These are phyloP conservation scores for Porites rus DNA, from an alignment of 92 coral and sea anemone genomes.

Conservation along the genomic window DNA sequence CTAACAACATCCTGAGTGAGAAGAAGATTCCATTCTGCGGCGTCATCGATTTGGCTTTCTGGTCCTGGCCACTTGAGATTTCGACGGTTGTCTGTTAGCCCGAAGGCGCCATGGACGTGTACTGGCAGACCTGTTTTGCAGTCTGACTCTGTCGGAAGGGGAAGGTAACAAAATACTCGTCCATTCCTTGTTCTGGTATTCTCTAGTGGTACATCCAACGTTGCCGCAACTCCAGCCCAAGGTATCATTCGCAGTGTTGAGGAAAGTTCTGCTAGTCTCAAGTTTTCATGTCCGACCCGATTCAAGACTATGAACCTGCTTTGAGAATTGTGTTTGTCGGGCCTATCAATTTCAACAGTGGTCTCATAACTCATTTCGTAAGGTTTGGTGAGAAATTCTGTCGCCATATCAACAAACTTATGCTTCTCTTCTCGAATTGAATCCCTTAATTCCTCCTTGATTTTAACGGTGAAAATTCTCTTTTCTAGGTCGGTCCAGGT, in stretches of 20 bases:
- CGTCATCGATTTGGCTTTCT: constrained; percentile 93
- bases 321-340: constrained; percentile 60
- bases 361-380: constrained; percentile 85
- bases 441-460: constrained; percentile 71
- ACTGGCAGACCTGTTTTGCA: constrained; percentile 91
- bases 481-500: constrained; percentile 80
- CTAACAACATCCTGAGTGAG: constrained; percentile 77
- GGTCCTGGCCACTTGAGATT: constrained; percentile 94
- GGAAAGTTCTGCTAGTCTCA: constrained; percentile 74
- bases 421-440: constrained; percentile 69
- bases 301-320: constrained; percentile 81
- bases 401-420: constrained; percentile 67
- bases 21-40: constrained; percentile 87
- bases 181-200: constrained; percentile 60
- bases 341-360: constrained; percentile 62
- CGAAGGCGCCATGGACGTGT: constrained; percentile 94
- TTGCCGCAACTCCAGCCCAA: constrained; percentile 94
- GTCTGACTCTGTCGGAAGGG: constrained; percentile 92
- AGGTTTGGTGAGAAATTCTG: constrained; percentile 51
- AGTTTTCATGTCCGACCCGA: constrained; percentile 79
- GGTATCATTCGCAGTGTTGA: constrained; percentile 77
- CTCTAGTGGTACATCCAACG: constrained; percentile 53
- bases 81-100: constrained; percentile 93
- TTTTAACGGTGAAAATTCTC: constrained; percentile 68
- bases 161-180: constrained; percentile 90